Conservation (phyloP, 2,888 invertebrate genomes). For the Pantelozetes paolii region DNA sequence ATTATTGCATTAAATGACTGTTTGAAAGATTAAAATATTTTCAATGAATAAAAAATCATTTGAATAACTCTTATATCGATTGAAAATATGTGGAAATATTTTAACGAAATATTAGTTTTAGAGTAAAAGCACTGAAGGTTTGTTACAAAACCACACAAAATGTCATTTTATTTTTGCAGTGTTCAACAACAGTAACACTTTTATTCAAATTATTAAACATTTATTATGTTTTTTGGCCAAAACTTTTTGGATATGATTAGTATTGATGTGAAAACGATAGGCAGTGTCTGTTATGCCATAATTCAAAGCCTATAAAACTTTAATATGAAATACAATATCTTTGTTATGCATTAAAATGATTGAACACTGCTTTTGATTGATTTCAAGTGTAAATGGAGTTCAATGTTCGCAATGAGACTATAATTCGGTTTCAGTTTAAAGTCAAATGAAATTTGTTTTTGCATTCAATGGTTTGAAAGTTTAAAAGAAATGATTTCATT, state of each 20-base stretch:
- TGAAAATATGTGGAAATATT: too few relatives aligned
- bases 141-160: too few relatives aligned
- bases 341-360: background rate
- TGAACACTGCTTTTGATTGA: conserved; percentile 11
- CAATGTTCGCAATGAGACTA: background rate
- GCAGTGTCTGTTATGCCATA: background rate
- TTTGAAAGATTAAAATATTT: too few relatives aligned
- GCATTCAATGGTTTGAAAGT: too few relatives aligned
- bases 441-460: background rate
- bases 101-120: too few relatives aligned
- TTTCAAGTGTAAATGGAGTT: conserved; percentile 2
- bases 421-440: background rate
- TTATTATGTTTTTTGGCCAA: too few relatives aligned
- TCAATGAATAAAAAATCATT: too few relatives aligned
- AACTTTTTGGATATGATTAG: too few relatives aligned
- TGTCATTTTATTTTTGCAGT: background rate
- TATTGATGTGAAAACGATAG: background rate
- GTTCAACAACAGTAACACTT: background rate
- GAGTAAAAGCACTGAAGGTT: too few relatives aligned
- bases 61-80: too few relatives aligned
- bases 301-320: background rate
- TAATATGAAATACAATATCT: background rate
- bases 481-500: too few relatives aligned
- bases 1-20: too few relatives aligned
- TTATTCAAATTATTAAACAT: conserved; percentile 6